Base-by-base conservation (phyloP, 2,888 invertebrate genomes). In the Cataglyphis rosenhaueri region DNA sequence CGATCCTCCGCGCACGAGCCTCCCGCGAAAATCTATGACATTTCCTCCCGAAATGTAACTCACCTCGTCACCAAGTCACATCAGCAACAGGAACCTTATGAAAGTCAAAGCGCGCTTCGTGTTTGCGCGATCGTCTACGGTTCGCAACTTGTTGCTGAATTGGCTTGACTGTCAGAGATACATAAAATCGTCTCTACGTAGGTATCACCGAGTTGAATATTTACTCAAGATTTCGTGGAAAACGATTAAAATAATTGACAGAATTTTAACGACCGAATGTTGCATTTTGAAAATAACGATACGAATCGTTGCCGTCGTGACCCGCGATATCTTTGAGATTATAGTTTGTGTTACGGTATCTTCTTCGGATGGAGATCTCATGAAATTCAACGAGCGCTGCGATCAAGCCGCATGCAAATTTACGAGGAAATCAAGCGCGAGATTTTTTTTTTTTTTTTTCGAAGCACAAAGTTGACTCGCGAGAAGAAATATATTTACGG, bases 21-120 rank as follows among this genome's bases (percentile, higher is more conserved):
- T 59, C n/a, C 48, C n/a, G 25, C 62, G 57, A 78, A 62, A 70
- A 88, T 70, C 86, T 44, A 74, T 44, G 61, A 84, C 86, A 84
- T 87, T 84, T 88, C 48, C 66, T 88, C 71, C 52, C 65, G 48
- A 66, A 66, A 66, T 74, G 65, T 81, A 82, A 57, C 38, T 81
- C 64, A 62, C 44, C 25, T 25, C 25, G 25, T 25, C 25, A 25
- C 25, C 25, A 25, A 73, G 61, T 68, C 76, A 32, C 35, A 25
- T 79, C 71, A 25, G 70, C 71, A 70, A 79, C 78, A 79, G 71
- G 78, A 70, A 79, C 59, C 78, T 79, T 79, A 79, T 79, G 78
- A 79, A 79, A 79, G 78, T 79, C 78, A 79, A 79, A 70, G 78
- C 44, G 78, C 59, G 70, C 38, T 55, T 76, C 76, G 32, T 75